Evolutionary conservation across 2,113 vertebrate genomes (phyloP).

Genomic region (Eulacestoma nigropectus): DNA sequence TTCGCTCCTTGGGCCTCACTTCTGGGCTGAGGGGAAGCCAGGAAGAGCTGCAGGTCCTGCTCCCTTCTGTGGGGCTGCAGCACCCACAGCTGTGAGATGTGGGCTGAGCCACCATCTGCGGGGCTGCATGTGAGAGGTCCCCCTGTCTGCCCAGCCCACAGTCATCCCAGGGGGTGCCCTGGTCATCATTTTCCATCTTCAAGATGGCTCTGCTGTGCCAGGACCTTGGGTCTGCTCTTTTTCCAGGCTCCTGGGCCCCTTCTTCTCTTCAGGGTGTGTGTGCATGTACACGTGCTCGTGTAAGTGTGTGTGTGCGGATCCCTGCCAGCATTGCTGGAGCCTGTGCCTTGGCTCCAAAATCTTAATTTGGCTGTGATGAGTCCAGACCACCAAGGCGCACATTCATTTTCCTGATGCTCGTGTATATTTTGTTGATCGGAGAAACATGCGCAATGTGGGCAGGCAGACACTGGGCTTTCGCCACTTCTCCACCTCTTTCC

Average conservation of each 20-base stretch:
- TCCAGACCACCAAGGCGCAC: conserved; percentile 72
- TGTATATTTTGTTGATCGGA: conserved; percentile 75
- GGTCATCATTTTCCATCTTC: neutral
- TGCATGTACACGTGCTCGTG: neutral
- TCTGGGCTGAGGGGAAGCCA: neutral
- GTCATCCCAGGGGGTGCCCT: rapidly evolving
- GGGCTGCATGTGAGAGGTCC: neutral
- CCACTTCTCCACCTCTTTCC: conserved; percentile 39
- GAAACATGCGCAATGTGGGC: conserved; percentile 64
- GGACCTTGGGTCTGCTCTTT: neutral
- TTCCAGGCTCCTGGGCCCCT: neutral
- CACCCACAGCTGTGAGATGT: neutral
- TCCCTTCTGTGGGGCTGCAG: neutral
- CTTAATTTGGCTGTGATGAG: conserved; percentile 63
- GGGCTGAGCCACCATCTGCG: neutral
- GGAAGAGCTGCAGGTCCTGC: neutral
- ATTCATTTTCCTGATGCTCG: conserved; percentile 72
- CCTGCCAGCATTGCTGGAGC: conserved; percentile 52
- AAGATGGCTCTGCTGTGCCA: neutral
- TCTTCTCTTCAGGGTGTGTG: neutral
- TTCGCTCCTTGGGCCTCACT: rapidly evolving
- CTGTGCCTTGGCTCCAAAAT: conserved; percentile 49
- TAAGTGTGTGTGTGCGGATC: neutral
- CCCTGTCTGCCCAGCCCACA: neutral
- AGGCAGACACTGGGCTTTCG: conserved; percentile 46